A percentile compares a stretch with the other conserved stretches of the same genome.
These are phyloP conservation scores for Xylocampa areola DNA, from an alignment of 2,888 invertebrate genomes.

Conservation along the genomic window DNA sequence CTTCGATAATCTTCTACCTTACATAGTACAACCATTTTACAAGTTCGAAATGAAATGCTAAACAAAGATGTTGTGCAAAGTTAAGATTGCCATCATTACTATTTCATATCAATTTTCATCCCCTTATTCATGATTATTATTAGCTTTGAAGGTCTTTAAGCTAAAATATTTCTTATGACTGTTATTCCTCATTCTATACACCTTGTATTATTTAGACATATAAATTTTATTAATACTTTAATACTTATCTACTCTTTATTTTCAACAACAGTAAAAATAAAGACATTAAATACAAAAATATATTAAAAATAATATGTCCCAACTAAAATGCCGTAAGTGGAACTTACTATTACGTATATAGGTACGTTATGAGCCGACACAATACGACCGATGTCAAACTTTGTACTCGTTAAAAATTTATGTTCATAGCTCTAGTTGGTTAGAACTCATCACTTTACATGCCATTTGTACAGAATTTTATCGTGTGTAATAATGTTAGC, in stretches of 20 bases:
- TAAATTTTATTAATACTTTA: no score
- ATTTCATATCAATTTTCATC: no score
- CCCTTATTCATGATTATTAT: no score
- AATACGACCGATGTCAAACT: constrained; percentile 66
- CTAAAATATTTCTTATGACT: no score
- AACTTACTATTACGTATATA: constrained; percentile 54
- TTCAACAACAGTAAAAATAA: constrained; percentile 2
- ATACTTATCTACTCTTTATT: neutral
- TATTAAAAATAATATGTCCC: constrained; percentile 13
- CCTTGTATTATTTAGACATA: no score
- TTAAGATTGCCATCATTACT: no score
- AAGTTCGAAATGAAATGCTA: no score
- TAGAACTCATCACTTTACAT: constrained; percentile 66
- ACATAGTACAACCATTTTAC: no score
- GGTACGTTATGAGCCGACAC: constrained; percentile 52
- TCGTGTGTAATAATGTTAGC: constrained; percentile 53
- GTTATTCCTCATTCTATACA: no score
- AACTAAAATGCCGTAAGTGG: constrained; percentile 53
- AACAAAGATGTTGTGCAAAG: no score
- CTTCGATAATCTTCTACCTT: no score
- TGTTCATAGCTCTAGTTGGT: constrained; percentile 63
- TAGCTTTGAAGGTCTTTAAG: no score
- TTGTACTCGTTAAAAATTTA: constrained; percentile 75
- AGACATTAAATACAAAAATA: constrained; percentile 6
- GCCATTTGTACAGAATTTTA: constrained; percentile 59